phyloP scores from a whole-genome alignment of 2,797 vertebrate genomes.

The Smutsia temminckii region DNA sequence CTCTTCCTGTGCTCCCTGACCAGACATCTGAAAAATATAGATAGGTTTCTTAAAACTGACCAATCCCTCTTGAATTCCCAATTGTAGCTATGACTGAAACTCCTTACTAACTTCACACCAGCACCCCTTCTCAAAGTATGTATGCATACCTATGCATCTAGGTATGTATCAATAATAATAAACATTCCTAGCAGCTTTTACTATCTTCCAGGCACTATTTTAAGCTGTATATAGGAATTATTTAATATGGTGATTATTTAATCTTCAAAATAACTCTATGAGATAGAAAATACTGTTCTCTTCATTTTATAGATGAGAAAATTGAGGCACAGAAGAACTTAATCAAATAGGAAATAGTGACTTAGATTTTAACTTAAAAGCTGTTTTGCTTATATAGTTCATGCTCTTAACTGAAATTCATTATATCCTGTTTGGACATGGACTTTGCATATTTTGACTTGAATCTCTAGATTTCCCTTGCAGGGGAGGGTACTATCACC shows the following conservation, averaged over 20 bases:
- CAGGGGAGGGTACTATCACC: not conserved
- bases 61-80: not conserved
- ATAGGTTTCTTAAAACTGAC: not conserved
- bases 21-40: not conserved
- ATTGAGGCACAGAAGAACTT: not conserved
- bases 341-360: not conserved
- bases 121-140: not conserved
- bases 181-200: not conserved
- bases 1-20: not conserved
- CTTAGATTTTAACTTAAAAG: not conserved
- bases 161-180: not conserved
- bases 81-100: not conserved
- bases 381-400: not conserved
- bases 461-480: not conserved
- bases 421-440: not conserved
- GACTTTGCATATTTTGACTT: not conserved
- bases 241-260: not conserved
- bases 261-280: constrained; percentile 12
- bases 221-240: not conserved
- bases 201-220: not conserved
- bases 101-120: not conserved
- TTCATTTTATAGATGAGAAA: not conserved
- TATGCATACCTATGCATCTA: not conserved
- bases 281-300: not conserved
- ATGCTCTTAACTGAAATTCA: not conserved